These are phyloP conservation scores for Trachelus iudaicus DNA, from an alignment of 2,888 invertebrate genomes.

Conservation along the genomic window DNA sequence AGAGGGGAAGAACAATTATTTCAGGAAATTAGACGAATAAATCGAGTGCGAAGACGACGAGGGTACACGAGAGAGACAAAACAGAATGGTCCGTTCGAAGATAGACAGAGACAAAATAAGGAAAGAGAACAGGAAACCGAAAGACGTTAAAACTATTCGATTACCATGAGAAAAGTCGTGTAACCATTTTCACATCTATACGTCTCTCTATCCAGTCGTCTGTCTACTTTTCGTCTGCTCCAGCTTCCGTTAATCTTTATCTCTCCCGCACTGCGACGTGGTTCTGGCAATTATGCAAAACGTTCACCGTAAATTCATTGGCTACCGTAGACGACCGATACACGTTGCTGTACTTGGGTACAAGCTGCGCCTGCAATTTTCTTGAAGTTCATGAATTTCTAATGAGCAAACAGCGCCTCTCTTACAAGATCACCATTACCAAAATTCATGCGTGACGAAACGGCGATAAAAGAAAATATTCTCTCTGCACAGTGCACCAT, in stretches of 20 bases:
- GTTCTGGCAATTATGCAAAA: background rate
- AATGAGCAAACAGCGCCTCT: background rate
- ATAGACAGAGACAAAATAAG: conserved; percentile 9
- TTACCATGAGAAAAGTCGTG: background rate
- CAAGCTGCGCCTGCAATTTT: background rate
- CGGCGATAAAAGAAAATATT: background rate
- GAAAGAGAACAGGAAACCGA: background rate
- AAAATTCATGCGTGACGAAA: background rate
- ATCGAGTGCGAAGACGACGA: conserved; percentile 8
- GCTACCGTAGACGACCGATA: background rate
- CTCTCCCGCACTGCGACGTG: background rate
- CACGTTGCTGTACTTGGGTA: background rate
- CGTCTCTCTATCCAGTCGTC: background rate
- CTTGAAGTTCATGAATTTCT: background rate
- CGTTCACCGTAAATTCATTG: background rate
- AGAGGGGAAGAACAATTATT: conserved; percentile 12
- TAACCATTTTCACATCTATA: background rate
- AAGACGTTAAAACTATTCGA: background rate
- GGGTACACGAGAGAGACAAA: conserved; percentile 12
- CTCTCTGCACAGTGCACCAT: background rate
- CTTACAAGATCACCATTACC: background rate
- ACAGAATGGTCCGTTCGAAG: conserved; percentile 20
- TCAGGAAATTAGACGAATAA: conserved; percentile 18
- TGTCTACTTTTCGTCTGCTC: background rate
- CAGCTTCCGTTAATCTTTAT: background rate